A percentile compares a stretch with the other conserved stretches of the same genome.
Evolutionary conservation across 2,888 invertebrate genomes (phyloP).

Genomic region (Sycophila texana): DNA sequence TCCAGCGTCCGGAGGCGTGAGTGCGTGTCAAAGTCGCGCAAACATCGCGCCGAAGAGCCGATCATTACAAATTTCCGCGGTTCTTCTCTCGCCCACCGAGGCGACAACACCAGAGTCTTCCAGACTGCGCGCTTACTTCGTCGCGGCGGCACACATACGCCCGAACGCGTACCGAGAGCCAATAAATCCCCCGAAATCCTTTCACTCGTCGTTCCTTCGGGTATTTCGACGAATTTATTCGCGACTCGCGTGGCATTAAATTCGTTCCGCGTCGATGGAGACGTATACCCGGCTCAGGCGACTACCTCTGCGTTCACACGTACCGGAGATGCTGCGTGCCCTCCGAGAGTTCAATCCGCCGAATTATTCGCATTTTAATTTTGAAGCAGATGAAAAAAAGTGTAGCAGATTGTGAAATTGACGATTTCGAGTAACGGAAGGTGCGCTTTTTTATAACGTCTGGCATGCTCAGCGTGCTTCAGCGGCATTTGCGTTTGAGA

Average conservation of each 20-base stretch:
- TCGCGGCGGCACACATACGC: neutral
- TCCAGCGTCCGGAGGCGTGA: neutral
- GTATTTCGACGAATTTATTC: conserved; percentile 46
- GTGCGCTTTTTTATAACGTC: neutral
- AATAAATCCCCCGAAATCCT: conserved; percentile 47
- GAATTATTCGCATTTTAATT: conserved; percentile 39
- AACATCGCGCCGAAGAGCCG: conserved; percentile 10
- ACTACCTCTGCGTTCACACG: conserved; percentile 2
- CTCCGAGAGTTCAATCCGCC: conserved; percentile 9
- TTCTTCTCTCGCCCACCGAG: too few relatives aligned
- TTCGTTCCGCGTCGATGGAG: conserved; percentile 48
- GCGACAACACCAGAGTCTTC: neutral
- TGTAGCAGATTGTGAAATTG: conserved; percentile 35
- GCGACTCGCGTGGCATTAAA: conserved; percentile 42
- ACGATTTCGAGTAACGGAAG: conserved; percentile 33
- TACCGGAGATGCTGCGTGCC: neutral
- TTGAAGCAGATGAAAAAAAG: conserved; percentile 26
- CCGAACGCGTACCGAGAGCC: neutral
- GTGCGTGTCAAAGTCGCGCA: conserved; percentile 21
- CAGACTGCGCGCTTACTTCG: neutral
- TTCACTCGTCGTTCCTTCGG: conserved; percentile 30
- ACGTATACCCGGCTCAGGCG: conserved; percentile 42
- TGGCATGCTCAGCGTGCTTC: neutral
- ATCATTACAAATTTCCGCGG: conserved; percentile 45
- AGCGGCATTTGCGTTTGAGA: neutral